A percentile compares a stretch with the other conserved stretches of the same genome.
Evolutionary conservation across 2,797 vertebrate species (phyloP).

Genomic region (Glyptemys insculpta): DNA sequence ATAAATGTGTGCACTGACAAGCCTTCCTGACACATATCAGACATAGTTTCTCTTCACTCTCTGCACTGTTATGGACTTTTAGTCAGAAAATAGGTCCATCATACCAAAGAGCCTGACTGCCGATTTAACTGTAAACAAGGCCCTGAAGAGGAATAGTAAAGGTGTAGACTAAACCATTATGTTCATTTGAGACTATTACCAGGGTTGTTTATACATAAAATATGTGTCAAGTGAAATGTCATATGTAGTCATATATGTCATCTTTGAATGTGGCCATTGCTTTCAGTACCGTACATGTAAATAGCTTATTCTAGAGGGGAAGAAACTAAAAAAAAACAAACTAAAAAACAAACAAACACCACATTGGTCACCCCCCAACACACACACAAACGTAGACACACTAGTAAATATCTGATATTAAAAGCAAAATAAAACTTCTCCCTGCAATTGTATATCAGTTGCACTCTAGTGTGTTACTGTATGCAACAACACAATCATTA

Average conservation of each 20-base stretch:
- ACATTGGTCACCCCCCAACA: neutral
- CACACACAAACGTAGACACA: neutral
- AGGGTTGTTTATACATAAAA: neutral
- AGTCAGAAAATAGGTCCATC: slow-evolving; percentile 13
- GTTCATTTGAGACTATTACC: neutral
- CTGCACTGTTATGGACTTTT: neutral
- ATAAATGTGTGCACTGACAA: slow-evolving; percentile 1
- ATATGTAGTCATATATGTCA: neutral
- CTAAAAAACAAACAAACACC: neutral
- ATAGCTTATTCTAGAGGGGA: neutral
- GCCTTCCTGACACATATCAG: neutral
- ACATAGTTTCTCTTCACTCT: neutral
- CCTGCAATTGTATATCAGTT: neutral
- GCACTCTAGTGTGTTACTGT: neutral
- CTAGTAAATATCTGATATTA: neutral
- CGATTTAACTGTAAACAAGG: slow-evolving; percentile 1
- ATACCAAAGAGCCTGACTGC: slow-evolving; percentile 6
- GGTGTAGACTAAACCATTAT: neutral
- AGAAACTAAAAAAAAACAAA: neutral
- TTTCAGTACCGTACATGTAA: neutral
- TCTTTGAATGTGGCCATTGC: neutral
- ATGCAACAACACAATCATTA: neutral
- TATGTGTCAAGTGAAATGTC: too few species aligned
- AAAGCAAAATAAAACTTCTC: rapidly evolving
- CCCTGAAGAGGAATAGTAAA: slow-evolving; percentile 26